Conservation (phyloP, 1,140 invertebrate species). For the Drosophila insularis region DNA sequence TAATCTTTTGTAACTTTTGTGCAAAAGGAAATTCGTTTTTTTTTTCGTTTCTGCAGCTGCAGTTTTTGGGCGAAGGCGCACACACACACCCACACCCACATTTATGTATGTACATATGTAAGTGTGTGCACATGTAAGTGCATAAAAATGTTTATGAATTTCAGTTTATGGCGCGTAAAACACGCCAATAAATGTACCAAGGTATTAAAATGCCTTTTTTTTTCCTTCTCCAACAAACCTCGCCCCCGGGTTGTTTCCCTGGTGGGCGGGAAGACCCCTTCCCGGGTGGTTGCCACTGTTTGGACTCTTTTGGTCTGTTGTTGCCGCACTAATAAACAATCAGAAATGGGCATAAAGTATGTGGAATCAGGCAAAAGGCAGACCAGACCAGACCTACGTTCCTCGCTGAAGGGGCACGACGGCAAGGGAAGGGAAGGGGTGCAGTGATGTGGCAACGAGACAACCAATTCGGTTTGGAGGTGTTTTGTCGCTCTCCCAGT, state of each 20-base stretch:
- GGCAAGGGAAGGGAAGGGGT: neutral
- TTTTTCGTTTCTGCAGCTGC: conserved; percentile 13
- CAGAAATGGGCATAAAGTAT: conserved; percentile 78
- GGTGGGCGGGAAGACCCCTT: no score
- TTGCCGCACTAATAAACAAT: conserved; percentile 80
- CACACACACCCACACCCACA: conserved; percentile 36
- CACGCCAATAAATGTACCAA: conserved; percentile 78
- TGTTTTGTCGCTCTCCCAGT: conserved; percentile 52
- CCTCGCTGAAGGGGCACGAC: neutral
- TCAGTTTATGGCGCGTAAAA: conserved; percentile 81
- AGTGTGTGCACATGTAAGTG: conserved; percentile 74
- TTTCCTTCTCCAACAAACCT: neutral
- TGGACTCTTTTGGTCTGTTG: conserved; percentile 41
- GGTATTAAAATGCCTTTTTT: conserved; percentile 67
- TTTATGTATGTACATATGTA: neutral
- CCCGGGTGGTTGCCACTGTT: neutral
- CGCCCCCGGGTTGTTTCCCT: no score
- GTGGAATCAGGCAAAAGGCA: conserved; percentile 52
- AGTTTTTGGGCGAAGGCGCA: conserved; percentile 17
- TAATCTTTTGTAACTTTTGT: conserved; percentile 5
- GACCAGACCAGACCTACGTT: neutral
- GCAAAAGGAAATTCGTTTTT: neutral
- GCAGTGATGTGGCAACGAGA: neutral
- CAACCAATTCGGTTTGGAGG: conserved; percentile 34
- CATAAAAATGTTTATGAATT: conserved; percentile 81